Percentiles rank a stretch among this genome's conserved stretches.
phyloP scores from a whole-genome alignment of 2,888 invertebrate genomes.

The Hipparchia semele region DNA sequence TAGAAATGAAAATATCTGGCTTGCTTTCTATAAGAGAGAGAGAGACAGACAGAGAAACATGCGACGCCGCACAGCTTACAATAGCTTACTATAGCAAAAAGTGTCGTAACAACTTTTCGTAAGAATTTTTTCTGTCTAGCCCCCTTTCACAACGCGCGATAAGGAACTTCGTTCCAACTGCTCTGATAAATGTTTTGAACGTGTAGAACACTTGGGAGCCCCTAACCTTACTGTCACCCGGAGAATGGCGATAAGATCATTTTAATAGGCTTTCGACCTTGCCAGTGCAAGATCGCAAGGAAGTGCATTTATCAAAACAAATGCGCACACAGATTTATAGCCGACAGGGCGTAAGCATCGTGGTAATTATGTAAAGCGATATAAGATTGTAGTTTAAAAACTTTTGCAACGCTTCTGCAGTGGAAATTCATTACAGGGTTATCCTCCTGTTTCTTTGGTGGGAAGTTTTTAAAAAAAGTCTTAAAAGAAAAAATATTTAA shows the following conservation, averaged over 20 bases:
- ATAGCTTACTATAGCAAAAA: no score
- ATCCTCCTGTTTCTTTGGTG: no score
- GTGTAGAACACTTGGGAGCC: conserved; percentile 21
- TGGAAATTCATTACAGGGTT: neutral
- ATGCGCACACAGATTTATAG: conserved; percentile 25
- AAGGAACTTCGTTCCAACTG: no score
- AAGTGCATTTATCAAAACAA: conserved; percentile 35
- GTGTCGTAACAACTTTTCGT: no score
- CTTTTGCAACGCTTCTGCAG: conserved; percentile 1
- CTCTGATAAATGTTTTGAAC: conserved; percentile 5
- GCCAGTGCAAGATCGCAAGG: conserved; percentile 30
- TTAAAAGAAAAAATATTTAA: no score
- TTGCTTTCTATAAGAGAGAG: no score
- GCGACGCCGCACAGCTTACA: no score
- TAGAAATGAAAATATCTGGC: no score
- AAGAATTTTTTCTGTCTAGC: no score
- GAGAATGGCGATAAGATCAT: conserved; percentile 32
- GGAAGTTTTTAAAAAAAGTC: no score
- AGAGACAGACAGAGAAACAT: no score
- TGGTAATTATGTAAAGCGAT: neutral
- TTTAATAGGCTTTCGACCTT: conserved; percentile 28
- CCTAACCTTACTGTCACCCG: conserved; percentile 28
- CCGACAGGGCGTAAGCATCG: neutral
- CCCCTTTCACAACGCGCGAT: no score
- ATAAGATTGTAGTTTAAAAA: neutral